Evolutionary conservation across 2,888 invertebrate species (phyloP), one percentile per base, ranked within the genome.

Genomic region (Zaprionus bogoriensis): DNA sequence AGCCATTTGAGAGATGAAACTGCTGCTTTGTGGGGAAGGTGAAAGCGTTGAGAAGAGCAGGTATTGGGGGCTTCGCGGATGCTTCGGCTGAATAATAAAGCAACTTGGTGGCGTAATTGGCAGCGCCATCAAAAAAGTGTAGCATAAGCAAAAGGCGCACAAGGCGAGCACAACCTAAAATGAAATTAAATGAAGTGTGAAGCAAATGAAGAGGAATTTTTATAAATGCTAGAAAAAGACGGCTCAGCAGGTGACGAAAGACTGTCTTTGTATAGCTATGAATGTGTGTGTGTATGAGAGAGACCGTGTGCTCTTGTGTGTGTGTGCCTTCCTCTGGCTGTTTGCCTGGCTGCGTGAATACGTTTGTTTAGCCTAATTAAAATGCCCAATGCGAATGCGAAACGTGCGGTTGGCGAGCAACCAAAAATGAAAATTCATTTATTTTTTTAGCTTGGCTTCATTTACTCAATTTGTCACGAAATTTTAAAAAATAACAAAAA

Each of bases 61-160:
- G 30, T 17, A 1, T 36, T 20, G n/a, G 41, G 9, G 17, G 20
- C 12, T 42, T 27, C 27, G 44, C 19, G 23, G 51, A 10, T 28
- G 20, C 19, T 53, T 44, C 6, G 32, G 52, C 45, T 67, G 73
- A 55, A 76, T 73, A 80, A 86, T 80, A 83, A 86, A 83, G 77
- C 74, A 80, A 86, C 77, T 86, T 83, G 51, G 59, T 50, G 74
- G 48, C 65, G 66, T 83, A 80, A 85, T 80, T 80, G 86, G 80
- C 77, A 85, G 51, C 32, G 30, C 42, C 76, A 61, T 67, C 61
- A 70, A 70, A 73, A 59, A 45, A 52, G 17, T 58, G 48, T 50
- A 23, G 75, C 75, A 63, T 70, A 71, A 62, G 59, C 62, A 75
- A 65, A 64, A 50, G 54, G 53, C 58, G 53, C 47, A 41, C 23